Conservation (phyloP, 2,797 vertebrate genomes). For the Gila robusta region DNA sequence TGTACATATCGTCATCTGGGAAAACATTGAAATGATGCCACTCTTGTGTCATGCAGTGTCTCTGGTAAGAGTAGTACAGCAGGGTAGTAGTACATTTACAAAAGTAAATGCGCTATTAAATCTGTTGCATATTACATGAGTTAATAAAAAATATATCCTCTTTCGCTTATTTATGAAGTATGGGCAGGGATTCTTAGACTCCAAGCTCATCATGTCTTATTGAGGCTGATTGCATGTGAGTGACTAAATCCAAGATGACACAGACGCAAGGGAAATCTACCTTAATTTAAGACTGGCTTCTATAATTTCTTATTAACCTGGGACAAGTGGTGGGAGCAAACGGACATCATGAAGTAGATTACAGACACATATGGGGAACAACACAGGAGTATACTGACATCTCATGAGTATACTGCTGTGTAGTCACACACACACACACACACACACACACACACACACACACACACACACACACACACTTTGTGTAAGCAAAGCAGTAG, state of each 20-base stretch:
- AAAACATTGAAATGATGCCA: conserved; percentile 11
- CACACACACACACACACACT: no score
- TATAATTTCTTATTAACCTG: conserved; percentile 67
- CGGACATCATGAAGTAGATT: neutral
- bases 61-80: neutral
- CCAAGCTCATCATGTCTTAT: conserved; percentile 69
- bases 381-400: neutral
- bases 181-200: conserved; percentile 63
- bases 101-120: conserved; percentile 73
- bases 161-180: conserved; percentile 72
- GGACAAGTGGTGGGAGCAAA: conserved; percentile 15
- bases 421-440: no score
- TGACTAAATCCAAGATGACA: conserved; percentile 64
- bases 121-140: conserved; percentile 73
- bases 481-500: no score
- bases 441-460: no score
- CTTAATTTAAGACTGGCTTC: conserved; percentile 69
- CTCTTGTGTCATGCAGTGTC: neutral
- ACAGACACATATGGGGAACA: neutral
- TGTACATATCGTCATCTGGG: neutral
- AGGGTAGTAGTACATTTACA: conserved; percentile 58
- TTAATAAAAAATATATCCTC: conserved; percentile 75
- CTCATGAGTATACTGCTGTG: neutral
- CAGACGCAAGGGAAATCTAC: conserved; percentile 69
- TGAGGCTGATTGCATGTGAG: conserved; percentile 73